A percentile compares a stretch with the other conserved stretches of the same genome.
Evolutionary conservation across 2,888 invertebrate genomes (phyloP).

Genomic region (Ormyrus labotus): DNA sequence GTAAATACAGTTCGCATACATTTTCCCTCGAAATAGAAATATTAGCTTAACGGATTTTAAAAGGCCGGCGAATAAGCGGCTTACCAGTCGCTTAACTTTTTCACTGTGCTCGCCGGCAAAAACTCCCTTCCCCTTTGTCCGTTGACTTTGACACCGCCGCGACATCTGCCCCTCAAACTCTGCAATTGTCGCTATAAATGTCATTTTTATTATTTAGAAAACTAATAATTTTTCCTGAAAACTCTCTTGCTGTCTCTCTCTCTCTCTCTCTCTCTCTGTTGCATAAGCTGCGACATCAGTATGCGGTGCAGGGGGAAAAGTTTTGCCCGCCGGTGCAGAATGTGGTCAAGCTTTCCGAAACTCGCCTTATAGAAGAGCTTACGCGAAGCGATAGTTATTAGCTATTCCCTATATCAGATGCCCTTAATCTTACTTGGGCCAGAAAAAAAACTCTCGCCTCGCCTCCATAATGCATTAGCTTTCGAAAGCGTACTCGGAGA

Average conservation of each 20-base stretch:
- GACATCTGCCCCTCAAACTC: no score
- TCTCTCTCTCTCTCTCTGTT: no score
- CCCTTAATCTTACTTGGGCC: conserved; percentile 40
- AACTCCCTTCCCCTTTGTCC: conserved; percentile 5
- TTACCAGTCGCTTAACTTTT: conserved; percentile 25
- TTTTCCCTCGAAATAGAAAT: conserved; percentile 22
- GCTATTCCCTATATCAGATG: conserved; percentile 37
- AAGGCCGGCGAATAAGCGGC: conserved; percentile 19
- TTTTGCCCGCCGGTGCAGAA: no score
- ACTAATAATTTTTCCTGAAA: no score
- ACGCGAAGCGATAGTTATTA: conserved; percentile 46
- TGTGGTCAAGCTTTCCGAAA: no score
- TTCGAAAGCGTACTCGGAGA: no score
- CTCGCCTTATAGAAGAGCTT: conserved; percentile 28
- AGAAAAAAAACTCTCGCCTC: conserved; percentile 41
- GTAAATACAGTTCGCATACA: background rate
- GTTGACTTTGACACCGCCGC: background rate
- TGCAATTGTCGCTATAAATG: no score
- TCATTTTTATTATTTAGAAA: no score
- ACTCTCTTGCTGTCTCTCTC: no score
- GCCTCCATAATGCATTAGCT: background rate
- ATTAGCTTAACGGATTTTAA: conserved; percentile 42
- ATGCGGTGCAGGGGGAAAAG: no score
- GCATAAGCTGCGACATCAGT: no score
- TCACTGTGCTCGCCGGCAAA: background rate